Base-by-base conservation (phyloP, 2,888 invertebrate genomes). In the Phortica magna region DNA sequence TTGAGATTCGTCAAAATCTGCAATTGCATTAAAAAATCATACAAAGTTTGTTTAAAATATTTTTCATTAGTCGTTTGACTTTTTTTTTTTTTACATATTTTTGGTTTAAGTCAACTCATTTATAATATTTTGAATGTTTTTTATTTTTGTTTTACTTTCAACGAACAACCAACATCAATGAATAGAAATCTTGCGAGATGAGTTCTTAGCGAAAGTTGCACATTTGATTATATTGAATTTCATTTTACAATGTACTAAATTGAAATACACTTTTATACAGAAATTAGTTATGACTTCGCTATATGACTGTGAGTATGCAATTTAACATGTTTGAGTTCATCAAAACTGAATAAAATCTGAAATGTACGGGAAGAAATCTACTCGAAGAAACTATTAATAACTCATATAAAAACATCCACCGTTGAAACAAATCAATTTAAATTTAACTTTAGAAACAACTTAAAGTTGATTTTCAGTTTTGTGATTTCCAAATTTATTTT, bases 1-100 rank as follows among this genome's bases (percentile, higher is more conserved):
- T 88, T 91, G 90, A 80, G 89, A 86, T 87, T 92, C 92, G 84
- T 92, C 92, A 85, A 91, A 92, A 91, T 92, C 92, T 92, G 91
- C 80, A 91, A 91, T 87, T 87, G 88, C 82, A 87, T 88, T 82
- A 84, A 83, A 31, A 81, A 77, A 55, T 75, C 77, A 77, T 78
- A 76, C 76, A 80, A 79, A 83, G 80, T 76, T 75, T 59, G 42
- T 72, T 22, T 22, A 55, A 53, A 78, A 70, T 31, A 76, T 10
- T 48, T 80, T 65, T 61, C 9, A 17, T 65, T 65, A 22, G 17
- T 65, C 65, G 17, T 61, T 61, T 17, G 22, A 9, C 31, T 10
- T 41, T 65, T 65, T 65, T 31, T n/a, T 41, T 17, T 41, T 67
- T 68, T 68, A 19, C 4, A 22, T 42, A 9, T 48, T 42, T 12